phyloP scores from a whole-genome alignment of 2,888 invertebrate genomes.

The Ganaspis brasiliensis region DNA sequence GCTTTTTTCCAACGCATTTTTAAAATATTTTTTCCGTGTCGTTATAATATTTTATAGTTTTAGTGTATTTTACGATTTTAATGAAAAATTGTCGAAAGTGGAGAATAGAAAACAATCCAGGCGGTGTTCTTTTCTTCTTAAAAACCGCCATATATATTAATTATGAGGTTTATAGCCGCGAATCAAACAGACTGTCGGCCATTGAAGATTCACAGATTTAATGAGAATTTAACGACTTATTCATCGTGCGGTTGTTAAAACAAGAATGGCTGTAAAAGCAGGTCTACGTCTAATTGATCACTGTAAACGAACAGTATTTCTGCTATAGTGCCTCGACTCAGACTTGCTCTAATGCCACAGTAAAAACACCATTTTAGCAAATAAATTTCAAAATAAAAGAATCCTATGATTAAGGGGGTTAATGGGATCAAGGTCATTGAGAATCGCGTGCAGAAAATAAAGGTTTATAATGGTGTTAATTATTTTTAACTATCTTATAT shows the following conservation, averaged over 20 bases:
- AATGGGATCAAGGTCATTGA: not conserved
- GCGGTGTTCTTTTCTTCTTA: not conserved
- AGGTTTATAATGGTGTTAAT: not conserved
- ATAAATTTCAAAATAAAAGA: conserved; percentile 28
- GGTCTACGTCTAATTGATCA: conserved; percentile 58
- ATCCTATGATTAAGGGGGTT: not conserved
- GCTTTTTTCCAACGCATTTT: no score
- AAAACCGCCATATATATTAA: conserved; percentile 51
- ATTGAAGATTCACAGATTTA: conserved; percentile 57
- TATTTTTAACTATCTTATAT: not conserved
- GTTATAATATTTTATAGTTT: no score
- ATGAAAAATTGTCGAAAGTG: not conserved
- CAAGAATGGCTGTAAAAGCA: conserved; percentile 57
- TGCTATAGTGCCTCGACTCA: conserved; percentile 15
- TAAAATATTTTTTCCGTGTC: no score
- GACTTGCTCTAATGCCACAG: not conserved
- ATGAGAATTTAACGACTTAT: conserved; percentile 63
- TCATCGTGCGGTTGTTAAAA: conserved; percentile 60
- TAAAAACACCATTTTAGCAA: conserved; percentile 29
- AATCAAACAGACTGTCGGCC: conserved; percentile 55
- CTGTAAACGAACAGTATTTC: conserved; percentile 51
- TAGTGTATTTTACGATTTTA: not conserved
- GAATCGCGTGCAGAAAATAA: not conserved
- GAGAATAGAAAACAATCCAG: not conserved
- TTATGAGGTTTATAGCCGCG: conserved; percentile 57